These are phyloP conservation scores for Turritopsis dohrnii DNA, from an alignment of 30 jellyfish, hydroid and myxozoan species.

Conservation along the genomic window DNA sequence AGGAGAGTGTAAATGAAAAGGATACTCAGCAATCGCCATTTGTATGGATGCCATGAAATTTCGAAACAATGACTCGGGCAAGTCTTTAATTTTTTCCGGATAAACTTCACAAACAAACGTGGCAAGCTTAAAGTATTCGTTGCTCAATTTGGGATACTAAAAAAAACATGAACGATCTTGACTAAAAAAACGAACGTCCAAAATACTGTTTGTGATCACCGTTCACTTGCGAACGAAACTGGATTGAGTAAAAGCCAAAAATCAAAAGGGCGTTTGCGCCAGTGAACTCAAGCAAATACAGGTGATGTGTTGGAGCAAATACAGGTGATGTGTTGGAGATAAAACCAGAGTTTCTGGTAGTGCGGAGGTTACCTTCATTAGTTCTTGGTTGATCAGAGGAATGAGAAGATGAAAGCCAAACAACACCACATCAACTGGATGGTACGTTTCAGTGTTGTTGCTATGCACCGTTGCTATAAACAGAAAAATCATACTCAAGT, in stretches of 20 bases:
- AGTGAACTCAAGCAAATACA: too few relatives aligned
- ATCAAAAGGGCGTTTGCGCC: too few relatives aligned
- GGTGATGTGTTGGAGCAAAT: too few relatives aligned
- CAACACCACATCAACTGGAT: conserved; percentile 69
- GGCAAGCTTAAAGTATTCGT: conserved; percentile 79
- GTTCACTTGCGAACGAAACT: too few relatives aligned
- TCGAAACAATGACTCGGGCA: conserved; percentile 52
- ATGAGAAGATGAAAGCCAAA: conserved; percentile 66
- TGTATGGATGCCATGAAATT: conserved; percentile 63
- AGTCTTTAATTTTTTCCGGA: conserved; percentile 65
- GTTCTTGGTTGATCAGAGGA: conserved; percentile 80
- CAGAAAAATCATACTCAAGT: not conserved
- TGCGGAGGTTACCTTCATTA: conserved; percentile 46
- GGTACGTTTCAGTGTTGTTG: not conserved
- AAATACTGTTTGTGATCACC: too few relatives aligned
- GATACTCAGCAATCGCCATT: conserved; percentile 93
- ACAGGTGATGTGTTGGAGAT: too few relatives aligned
- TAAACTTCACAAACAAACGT: conserved; percentile 85
- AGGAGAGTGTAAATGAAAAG: conserved; percentile 24
- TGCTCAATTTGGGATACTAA: conserved; percentile 82
- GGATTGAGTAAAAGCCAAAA: too few relatives aligned
- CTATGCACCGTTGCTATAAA: not conserved
- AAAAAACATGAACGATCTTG: conserved; percentile 12
- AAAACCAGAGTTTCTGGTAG: too few relatives aligned
- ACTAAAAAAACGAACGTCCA: too few relatives aligned